Percentiles rank a stretch among this genome's conserved stretches.
phyloP scores from a whole-genome alignment of 2,113 vertebrate species.

The Orcinus orca region DNA sequence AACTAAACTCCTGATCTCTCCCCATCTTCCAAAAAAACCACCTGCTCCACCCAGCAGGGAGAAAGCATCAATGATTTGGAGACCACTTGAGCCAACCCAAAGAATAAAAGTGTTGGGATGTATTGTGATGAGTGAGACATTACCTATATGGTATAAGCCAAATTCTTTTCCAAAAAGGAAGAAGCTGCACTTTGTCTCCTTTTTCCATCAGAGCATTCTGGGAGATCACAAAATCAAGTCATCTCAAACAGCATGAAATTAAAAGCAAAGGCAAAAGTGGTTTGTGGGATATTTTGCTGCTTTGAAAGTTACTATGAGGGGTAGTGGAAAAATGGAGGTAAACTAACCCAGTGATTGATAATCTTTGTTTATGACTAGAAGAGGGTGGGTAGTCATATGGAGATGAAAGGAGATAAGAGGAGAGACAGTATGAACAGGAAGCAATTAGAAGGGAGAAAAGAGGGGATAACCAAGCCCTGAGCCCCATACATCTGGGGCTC shows the following conservation, averaged over 20 bases:
- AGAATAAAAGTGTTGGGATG: constrained; percentile 3
- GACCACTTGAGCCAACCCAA: not conserved
- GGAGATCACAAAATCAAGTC: constrained; percentile 39
- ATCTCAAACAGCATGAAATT: constrained; percentile 30
- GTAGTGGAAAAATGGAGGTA: not conserved
- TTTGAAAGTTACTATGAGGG: constrained; percentile 34
- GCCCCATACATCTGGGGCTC: not conserved
- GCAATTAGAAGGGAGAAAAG: not conserved
- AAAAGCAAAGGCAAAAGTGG: constrained; percentile 52
- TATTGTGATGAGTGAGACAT: not conserved
- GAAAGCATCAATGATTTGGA: not conserved
- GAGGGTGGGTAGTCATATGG: not conserved
- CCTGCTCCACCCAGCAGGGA: not conserved
- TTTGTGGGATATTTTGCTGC: constrained; percentile 9
- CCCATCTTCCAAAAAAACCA: constrained; percentile 3
- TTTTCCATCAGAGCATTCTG: not conserved
- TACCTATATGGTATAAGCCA: not conserved
- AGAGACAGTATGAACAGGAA: not conserved
- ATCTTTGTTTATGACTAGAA: constrained; percentile 22
- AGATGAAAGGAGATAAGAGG: not conserved
- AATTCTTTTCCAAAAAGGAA: not conserved
- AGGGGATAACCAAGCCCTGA: not conserved
- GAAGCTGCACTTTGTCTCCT: not conserved
- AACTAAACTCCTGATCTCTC: not conserved
- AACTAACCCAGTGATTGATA: not conserved